These are phyloP conservation scores for Eurytoma californica DNA, from an alignment of 2,888 invertebrate species.

Conservation along the genomic window DNA sequence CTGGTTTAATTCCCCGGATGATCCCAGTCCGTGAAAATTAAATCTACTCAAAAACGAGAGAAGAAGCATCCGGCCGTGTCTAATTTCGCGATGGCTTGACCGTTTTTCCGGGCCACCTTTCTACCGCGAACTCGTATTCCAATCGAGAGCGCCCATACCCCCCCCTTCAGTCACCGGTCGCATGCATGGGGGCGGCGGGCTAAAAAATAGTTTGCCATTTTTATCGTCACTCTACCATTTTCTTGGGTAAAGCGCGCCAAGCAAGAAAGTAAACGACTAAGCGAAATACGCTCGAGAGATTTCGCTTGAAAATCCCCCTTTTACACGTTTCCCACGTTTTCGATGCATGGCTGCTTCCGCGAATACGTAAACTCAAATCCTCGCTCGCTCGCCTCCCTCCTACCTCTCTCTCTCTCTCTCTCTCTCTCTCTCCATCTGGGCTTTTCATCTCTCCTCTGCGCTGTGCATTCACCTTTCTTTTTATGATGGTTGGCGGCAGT, in stretches of 20 bases:
- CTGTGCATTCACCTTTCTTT: slow-evolving; percentile 12
- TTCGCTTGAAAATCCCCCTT: slow-evolving; percentile 60
- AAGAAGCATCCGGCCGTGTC: too few relatives aligned
- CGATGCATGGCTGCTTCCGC: slow-evolving; percentile 64
- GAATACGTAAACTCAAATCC: slow-evolving; percentile 60
- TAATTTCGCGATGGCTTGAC: too few relatives aligned
- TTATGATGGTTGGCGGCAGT: slow-evolving; percentile 10
- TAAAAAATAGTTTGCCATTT: slow-evolving; percentile 41
- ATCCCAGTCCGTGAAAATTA: too few relatives aligned
- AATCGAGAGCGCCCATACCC: too few relatives aligned
- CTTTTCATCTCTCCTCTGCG: slow-evolving; percentile 54
- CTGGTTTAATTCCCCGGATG: too few relatives aligned
- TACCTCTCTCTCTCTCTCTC: slow-evolving; percentile 46
- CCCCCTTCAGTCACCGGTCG: neutral
- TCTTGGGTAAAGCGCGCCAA: slow-evolving; percentile 32
- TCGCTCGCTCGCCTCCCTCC: slow-evolving; percentile 33
- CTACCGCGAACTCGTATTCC: too few relatives aligned
- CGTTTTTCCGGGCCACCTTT: too few relatives aligned
- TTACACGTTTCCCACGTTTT: slow-evolving; percentile 61
- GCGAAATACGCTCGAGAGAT: slow-evolving; percentile 57
- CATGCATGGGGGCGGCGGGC: too few relatives aligned
- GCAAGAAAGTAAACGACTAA: slow-evolving; percentile 57
- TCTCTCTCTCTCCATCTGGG: slow-evolving; percentile 52
- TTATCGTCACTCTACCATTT: slow-evolving; percentile 42
- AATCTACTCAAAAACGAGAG: too few relatives aligned